phyloP scores from a whole-genome alignment of 1,140 invertebrate species.

The Homalodisca vitripennis region DNA sequence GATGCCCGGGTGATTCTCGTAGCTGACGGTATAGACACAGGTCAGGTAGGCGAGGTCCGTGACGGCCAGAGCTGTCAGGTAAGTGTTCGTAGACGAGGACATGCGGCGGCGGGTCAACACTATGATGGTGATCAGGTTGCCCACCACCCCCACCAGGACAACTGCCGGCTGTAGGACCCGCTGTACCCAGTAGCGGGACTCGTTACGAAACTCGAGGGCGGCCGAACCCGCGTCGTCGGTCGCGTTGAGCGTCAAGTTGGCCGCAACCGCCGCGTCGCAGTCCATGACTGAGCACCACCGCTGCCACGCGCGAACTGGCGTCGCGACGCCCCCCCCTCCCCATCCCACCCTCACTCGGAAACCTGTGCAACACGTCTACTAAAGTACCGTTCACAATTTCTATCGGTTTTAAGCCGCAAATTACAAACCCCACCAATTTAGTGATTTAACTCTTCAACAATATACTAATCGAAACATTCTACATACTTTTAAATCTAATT shows the following conservation, averaged over 20 bases:
- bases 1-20: constrained; percentile 59
- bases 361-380: too few species aligned
- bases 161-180: constrained; percentile 65
- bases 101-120: constrained; percentile 72
- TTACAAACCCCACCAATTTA: too few species aligned
- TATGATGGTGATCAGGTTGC: constrained; percentile 69
- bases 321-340: too few species aligned
- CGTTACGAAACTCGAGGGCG: constrained; percentile 44
- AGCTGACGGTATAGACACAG: constrained; percentile 63
- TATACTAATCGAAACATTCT: too few species aligned
- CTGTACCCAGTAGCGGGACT: constrained; percentile 61
- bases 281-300: neutral
- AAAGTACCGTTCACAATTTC: too few species aligned
- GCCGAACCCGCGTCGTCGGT: neutral
- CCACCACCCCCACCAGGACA: constrained; percentile 65
- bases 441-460: too few species aligned
- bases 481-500: too few species aligned
- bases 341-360: too few species aligned
- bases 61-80: too few species aligned
- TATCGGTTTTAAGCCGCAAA: too few species aligned
- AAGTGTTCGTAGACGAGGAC: constrained; percentile 73
- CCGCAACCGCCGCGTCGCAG: neutral
- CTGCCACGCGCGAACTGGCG: neutral
- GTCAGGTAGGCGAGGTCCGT: constrained; percentile 70
- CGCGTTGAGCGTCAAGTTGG: neutral